Evolutionary conservation across 2,888 invertebrate species (phyloP).

Genomic region (Ormyrus rosae): DNA sequence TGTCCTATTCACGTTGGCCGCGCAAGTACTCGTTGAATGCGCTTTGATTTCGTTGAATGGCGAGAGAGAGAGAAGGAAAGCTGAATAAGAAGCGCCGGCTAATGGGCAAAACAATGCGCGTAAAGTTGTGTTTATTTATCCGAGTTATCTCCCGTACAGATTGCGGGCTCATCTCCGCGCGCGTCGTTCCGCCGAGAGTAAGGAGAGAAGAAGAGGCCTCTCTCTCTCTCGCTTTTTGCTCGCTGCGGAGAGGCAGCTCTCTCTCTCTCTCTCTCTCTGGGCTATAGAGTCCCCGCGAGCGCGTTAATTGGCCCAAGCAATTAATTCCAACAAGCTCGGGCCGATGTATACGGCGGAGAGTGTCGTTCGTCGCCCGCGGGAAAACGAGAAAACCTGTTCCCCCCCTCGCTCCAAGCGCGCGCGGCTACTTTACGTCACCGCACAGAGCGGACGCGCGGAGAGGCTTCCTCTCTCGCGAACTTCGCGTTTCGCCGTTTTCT

Average conservation of each 20-base stretch:
- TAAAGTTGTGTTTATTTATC: conserved; percentile 50
- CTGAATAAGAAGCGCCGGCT: conserved; percentile 43
- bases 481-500: not conserved
- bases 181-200: conserved; percentile 19
- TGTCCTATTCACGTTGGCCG: not conserved
- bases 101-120: conserved; percentile 49
- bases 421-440: not conserved
- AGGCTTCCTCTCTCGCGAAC: not conserved
- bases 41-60: conserved; percentile 31
- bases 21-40: not conserved
- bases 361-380: conserved; percentile 47
- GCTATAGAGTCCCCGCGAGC: conserved; percentile 63
- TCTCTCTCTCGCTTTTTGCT: not conserved
- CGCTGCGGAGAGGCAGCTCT: conserved; percentile 28
- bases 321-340: conserved; percentile 75
- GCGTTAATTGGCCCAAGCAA: conserved; percentile 75
- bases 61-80: conserved; percentile 34
- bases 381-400: conserved; percentile 55
- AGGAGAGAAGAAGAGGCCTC: not conserved
- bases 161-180: not conserved
- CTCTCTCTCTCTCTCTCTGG: conserved; percentile 59
- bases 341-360: conserved; percentile 53
- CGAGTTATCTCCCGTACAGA: conserved; percentile 31
- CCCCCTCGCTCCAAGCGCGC: not conserved
- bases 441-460: not conserved